phyloP scores from a whole-genome alignment of 2,113 vertebrate genomes.

The Lepus americanus region DNA sequence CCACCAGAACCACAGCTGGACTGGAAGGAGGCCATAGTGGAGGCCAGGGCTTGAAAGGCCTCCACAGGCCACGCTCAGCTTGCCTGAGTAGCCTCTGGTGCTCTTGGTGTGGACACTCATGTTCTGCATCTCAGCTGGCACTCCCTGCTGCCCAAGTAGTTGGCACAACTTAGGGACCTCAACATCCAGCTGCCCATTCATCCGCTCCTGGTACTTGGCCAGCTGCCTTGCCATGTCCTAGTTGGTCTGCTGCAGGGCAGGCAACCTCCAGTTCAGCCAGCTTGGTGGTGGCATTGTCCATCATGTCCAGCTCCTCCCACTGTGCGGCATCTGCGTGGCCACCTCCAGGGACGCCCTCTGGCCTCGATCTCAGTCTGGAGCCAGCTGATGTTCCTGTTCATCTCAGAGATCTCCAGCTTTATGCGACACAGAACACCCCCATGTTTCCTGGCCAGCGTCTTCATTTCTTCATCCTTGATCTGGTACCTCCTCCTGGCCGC shows the following conservation, averaged over 20 bases:
- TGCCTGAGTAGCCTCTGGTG: slow-evolving; percentile 82
- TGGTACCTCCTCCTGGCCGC: slow-evolving; percentile 94
- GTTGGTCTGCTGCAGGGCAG: slow-evolving; percentile 81
- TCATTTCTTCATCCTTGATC: slow-evolving; percentile 94
- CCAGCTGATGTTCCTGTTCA: slow-evolving; percentile 92
- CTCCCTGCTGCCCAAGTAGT: slow-evolving; percentile 89
- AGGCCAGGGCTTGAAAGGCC: too few relatives aligned
- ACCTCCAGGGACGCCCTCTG: slow-evolving; percentile 81
- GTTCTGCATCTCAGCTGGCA: slow-evolving; percentile 83
- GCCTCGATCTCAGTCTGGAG: slow-evolving; percentile 94
- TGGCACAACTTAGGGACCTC: slow-evolving; percentile 83
- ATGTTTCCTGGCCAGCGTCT: slow-evolving; percentile 91
- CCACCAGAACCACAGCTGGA: too few relatives aligned
- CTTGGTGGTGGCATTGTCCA: slow-evolving; percentile 78
- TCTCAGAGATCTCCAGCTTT: slow-evolving; percentile 93
- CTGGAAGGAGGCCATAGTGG: too few relatives aligned
- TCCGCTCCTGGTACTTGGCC: slow-evolving; percentile 86
- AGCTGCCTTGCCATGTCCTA: slow-evolving; percentile 86
- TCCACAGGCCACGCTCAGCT: neutral
- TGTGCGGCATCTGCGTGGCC: slow-evolving; percentile 82
- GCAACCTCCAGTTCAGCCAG: slow-evolving; percentile 77
- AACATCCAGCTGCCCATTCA: slow-evolving; percentile 87
- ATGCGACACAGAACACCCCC: slow-evolving; percentile 93
- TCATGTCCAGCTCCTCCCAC: slow-evolving; percentile 83
- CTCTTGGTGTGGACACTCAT: slow-evolving; percentile 87